A percentile compares a stretch with the other conserved stretches of the same genome.
Evolutionary conservation across 2,113 vertebrate genomes (phyloP).

Genomic region (Vimba vimba): DNA sequence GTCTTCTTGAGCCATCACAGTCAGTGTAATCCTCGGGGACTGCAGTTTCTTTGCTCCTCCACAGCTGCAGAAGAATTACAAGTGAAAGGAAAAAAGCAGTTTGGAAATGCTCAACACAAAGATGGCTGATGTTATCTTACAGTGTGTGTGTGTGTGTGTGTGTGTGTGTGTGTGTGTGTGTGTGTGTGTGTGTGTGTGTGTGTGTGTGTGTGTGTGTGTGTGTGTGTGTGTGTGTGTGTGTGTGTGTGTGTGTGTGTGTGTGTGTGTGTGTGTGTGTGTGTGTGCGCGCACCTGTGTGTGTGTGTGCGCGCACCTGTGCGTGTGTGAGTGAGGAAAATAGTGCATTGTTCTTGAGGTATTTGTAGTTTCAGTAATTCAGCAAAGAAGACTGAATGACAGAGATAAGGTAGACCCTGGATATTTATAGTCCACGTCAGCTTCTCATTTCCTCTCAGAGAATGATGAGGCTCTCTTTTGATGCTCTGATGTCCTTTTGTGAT

Average conservation of each 20-base stretch:
- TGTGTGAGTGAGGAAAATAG: constrained; percentile 20
- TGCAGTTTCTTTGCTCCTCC: constrained; percentile 46
- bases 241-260: too few relatives aligned
- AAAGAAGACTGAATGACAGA: constrained; percentile 67
- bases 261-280: not conserved
- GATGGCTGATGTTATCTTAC: constrained; percentile 54
- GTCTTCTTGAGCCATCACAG: constrained; percentile 1
- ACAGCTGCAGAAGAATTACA: constrained; percentile 50
- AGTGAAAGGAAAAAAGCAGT: constrained; percentile 40
- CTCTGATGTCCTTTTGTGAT: constrained; percentile 59
- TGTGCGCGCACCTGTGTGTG: too few relatives aligned
- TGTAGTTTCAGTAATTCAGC: constrained; percentile 59
- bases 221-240: too few relatives aligned
- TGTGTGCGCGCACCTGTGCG: too few relatives aligned
- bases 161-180: constrained; percentile 13
- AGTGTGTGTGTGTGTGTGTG: not conserved
- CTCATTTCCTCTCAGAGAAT: constrained; percentile 68
- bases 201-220: not conserved
- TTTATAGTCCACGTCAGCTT: constrained; percentile 69
- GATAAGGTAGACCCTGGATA: constrained; percentile 68
- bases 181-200: constrained; percentile 6
- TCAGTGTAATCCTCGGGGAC: constrained; percentile 49
- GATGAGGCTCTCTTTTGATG: constrained; percentile 63
- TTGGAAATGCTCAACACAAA: constrained; percentile 48
- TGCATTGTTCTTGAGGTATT: constrained; percentile 56